These are phyloP conservation scores for Toxotes jaculatrix DNA, from an alignment of 2,113 vertebrate species.

Conservation along the genomic window DNA sequence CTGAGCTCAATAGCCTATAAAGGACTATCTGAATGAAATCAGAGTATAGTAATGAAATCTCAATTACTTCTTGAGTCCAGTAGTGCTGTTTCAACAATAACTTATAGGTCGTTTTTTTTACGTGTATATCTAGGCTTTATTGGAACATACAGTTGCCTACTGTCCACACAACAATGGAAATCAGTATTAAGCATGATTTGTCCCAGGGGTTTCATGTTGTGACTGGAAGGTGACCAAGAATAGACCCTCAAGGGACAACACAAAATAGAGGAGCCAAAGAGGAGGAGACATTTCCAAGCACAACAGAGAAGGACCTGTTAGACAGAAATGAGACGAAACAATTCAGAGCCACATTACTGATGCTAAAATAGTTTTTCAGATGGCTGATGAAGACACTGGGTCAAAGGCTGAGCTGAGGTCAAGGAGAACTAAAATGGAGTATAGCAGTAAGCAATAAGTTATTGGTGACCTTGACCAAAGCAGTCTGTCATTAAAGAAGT, in stretches of 20 bases:
- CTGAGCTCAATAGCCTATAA: slow-evolving; percentile 23
- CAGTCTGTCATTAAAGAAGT: background rate
- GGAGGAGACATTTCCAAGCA: background rate
- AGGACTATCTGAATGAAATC: background rate
- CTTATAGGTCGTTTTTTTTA: background rate
- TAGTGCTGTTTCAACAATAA: background rate
- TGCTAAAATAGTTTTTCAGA: background rate
- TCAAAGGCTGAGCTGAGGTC: slow-evolving; percentile 1
- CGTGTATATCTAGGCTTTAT: background rate
- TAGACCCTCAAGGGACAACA: too few species aligned
- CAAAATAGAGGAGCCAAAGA: background rate
- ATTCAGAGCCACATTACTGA: background rate
- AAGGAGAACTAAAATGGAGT: background rate
- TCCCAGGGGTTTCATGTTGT: background rate
- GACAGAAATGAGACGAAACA: background rate
- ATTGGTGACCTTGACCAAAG: background rate
- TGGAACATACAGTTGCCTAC: background rate
- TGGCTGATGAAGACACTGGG: background rate
- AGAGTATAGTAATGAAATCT: background rate
- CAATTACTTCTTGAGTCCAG: background rate
- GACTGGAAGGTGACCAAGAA: background rate
- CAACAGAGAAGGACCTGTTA: background rate
- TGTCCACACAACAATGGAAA: background rate
- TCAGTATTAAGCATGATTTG: too few species aligned
- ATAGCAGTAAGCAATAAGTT: background rate